Evolutionary conservation across 2,113 vertebrate genomes (phyloP).

Genomic region (Martes martes): DNA sequence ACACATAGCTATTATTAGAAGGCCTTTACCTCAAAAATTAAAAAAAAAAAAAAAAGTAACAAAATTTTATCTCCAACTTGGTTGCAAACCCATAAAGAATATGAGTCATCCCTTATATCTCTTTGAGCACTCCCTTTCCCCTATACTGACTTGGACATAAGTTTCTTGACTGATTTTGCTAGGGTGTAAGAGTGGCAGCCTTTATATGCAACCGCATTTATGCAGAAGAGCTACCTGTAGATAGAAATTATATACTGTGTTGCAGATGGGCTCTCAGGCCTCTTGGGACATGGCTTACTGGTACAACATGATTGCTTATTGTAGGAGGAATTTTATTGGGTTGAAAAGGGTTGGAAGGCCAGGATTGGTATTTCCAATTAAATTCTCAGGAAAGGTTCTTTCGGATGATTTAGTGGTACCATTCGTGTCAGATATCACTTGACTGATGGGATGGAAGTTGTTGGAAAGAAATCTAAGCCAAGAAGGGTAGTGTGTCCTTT

Average conservation of each 20-base stretch:
- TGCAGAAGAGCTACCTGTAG: background rate
- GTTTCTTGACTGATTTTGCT: background rate
- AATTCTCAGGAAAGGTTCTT: slow-evolving; percentile 40
- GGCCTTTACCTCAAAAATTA: background rate
- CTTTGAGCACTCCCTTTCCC: background rate
- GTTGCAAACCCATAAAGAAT: background rate
- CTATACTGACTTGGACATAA: background rate
- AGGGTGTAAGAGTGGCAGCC: background rate
- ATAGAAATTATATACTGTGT: background rate
- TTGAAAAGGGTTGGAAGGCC: background rate
- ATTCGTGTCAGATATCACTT: slow-evolving; percentile 18
- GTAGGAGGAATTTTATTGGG: background rate
- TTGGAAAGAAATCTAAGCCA: slow-evolving; percentile 28
- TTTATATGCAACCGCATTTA: background rate
- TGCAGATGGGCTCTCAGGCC: background rate
- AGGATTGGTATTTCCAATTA: slow-evolving; percentile 30
- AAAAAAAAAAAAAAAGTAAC: background rate
- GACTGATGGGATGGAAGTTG: slow-evolving; percentile 22
- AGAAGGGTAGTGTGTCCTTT: background rate
- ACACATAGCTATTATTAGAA: background rate
- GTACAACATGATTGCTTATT: background rate
- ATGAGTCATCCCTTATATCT: background rate
- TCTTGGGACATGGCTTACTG: background rate
- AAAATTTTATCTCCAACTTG: background rate
- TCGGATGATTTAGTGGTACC: slow-evolving; percentile 11